phyloP scores from a whole-genome alignment of 1,140 invertebrate species.

The Meloidogyne hapla region DNA sequence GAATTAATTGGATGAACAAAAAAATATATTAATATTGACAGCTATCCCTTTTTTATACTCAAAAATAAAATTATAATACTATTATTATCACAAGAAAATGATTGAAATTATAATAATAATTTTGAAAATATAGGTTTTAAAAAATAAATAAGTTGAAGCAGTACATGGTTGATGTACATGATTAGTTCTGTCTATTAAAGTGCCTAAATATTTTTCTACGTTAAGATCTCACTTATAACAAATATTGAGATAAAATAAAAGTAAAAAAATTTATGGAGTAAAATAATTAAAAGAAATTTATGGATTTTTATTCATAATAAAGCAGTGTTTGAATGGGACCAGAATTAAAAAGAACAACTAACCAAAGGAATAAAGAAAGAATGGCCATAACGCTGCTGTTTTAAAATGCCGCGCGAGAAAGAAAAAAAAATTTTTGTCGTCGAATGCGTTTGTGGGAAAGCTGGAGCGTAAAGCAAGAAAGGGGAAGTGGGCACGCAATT shows the following conservation, averaged over 20 bases:
- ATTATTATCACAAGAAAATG: background rate
- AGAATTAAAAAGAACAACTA: background rate
- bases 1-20: background rate
- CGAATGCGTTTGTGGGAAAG: slow-evolving; percentile 1
- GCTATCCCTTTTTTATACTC: background rate
- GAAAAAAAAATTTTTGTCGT: background rate
- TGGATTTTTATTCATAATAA: background rate
- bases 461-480: background rate
- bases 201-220: no score
- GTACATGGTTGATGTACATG: no score
- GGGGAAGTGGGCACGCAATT: background rate
- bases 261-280: background rate
- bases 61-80: background rate
- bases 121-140: no score
- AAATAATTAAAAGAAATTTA: background rate
- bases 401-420: background rate
- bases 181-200: no score
- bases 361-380: background rate
- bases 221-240: no score
- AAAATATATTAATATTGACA: background rate
- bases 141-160: no score
- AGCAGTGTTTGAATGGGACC: background rate
- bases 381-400: background rate
- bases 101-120: no score
- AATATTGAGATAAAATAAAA: no score